Conservation (phyloP, 2,888 invertebrate genomes). For the Metalampra italica region DNA sequence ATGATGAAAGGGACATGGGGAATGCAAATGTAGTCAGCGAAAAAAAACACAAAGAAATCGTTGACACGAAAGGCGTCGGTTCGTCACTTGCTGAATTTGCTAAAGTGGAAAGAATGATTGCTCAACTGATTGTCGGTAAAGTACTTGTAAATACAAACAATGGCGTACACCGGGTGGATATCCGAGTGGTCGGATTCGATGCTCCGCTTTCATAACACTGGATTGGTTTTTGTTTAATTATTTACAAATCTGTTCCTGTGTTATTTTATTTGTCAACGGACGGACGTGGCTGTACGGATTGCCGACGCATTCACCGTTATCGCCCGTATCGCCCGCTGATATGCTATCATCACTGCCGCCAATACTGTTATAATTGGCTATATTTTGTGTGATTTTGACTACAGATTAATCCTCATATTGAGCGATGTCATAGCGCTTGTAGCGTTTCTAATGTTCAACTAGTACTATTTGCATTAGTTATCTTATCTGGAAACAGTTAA, state of each 20-base stretch:
- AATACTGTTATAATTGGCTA: slow-evolving; percentile 19
- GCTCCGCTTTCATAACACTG: slow-evolving; percentile 36
- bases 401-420: slow-evolving; percentile 5
- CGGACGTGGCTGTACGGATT: slow-evolving; percentile 10
- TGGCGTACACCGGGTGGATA: slow-evolving; percentile 38
- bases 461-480: slow-evolving; percentile 4
- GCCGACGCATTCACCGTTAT: slow-evolving; percentile 15
- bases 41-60: slow-evolving; percentile 45
- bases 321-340: slow-evolving; percentile 15
- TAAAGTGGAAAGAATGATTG: slow-evolving; percentile 55
- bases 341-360: slow-evolving; percentile 19
- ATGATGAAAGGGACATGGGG: slow-evolving; percentile 34
- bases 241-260: slow-evolving; percentile 42
- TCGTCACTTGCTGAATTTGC: slow-evolving; percentile 53
- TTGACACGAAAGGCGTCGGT: slow-evolving; percentile 40
- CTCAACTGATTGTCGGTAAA: slow-evolving; percentile 55
- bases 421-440: background rate
- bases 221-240: slow-evolving; percentile 43
- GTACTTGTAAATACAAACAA: slow-evolving; percentile 62
- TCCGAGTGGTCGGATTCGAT: slow-evolving; percentile 42
- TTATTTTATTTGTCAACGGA: slow-evolving; percentile 13
- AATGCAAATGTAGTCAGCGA: slow-evolving; percentile 41
- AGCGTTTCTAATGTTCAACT: background rate
- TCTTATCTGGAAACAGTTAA: slow-evolving; percentile 11
- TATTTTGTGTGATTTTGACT: slow-evolving; percentile 16